Evolutionary conservation across 2,888 invertebrate species (phyloP).

Genomic region (Dasypogon diadema): DNA sequence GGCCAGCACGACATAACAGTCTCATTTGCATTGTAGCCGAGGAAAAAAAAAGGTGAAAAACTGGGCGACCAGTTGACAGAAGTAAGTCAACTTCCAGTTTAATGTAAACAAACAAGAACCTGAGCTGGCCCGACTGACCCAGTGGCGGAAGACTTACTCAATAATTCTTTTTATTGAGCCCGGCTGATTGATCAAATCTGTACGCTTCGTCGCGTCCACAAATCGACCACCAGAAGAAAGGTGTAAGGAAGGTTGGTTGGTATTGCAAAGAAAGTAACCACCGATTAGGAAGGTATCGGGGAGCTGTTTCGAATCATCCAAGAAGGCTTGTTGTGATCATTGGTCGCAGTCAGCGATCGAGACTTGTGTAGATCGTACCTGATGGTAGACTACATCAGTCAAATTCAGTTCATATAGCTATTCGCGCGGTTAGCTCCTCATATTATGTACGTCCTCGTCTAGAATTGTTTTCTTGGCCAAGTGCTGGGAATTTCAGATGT

Average conservation of each 20-base stretch:
- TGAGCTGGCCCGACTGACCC: constrained; percentile 25
- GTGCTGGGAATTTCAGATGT: neutral
- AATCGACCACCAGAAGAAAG: constrained; percentile 12
- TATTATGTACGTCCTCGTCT: too few relatives aligned
- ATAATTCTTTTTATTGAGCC: constrained; percentile 27
- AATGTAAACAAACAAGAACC: constrained; percentile 38
- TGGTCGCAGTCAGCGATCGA: constrained; percentile 23
- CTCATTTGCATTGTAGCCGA: constrained; percentile 23
- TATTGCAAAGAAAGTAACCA: constrained; percentile 14
- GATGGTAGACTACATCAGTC: neutral
- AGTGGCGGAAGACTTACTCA: constrained; percentile 19
- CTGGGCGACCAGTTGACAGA: constrained; percentile 24
- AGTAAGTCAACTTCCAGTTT: constrained; percentile 19
- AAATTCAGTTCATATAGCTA: neutral
- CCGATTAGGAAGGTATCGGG: neutral
- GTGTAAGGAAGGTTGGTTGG: neutral
- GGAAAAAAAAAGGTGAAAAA: neutral
- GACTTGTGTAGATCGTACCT: constrained; percentile 9
- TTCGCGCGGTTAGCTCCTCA: constrained; percentile 27
- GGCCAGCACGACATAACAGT: constrained; percentile 3
- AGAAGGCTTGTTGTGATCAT: constrained; percentile 2
- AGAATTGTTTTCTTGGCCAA: neutral
- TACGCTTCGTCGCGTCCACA: neutral
- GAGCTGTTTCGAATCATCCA: neutral
- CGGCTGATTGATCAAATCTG: constrained; percentile 21